Conservation (phyloP, 2,888 invertebrate genomes). For the Alentia gelatinosa region DNA sequence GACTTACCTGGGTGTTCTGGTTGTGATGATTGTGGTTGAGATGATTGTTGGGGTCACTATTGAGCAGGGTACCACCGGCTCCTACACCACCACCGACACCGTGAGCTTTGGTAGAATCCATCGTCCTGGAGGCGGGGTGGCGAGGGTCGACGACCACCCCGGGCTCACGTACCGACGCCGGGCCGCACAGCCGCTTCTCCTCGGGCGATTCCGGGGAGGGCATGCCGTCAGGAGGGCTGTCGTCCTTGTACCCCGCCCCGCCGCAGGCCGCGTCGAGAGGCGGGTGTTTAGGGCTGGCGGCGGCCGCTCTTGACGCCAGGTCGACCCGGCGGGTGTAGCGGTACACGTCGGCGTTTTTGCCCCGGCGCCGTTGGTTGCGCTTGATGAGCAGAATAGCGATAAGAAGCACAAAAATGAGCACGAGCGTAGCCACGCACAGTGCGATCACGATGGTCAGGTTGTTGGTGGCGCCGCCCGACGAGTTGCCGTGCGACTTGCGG, state of each 20-base stretch:
- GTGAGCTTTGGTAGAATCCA: not conserved
- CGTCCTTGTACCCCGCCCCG: conserved; percentile 15
- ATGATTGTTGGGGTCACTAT: not conserved
- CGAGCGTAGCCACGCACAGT: conserved; percentile 20
- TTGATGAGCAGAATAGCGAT: conserved; percentile 51
- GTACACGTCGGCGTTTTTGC: conserved; percentile 54
- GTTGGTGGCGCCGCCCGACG: not conserved
- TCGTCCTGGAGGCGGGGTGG: not conserved
- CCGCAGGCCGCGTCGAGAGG: not conserved
- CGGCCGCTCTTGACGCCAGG: conserved; percentile 48
- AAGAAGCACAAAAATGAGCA: conserved; percentile 37
- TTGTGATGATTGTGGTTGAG: not conserved
- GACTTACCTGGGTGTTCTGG: conserved; percentile 17
- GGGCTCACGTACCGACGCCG: not conserved
- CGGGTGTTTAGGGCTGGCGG: conserved; percentile 49
- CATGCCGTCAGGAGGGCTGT: conserved; percentile 36
- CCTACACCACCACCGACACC: not conserved
- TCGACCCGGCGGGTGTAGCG: conserved; percentile 51
- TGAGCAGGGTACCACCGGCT: not conserved
- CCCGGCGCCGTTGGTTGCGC: conserved; percentile 30
- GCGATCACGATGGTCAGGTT: conserved; percentile 53
- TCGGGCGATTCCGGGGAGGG: conserved; percentile 32
- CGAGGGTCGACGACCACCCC: not conserved
- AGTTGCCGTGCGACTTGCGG: not conserved
- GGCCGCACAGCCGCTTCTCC: not conserved